Conservation (phyloP, 2,888 invertebrate genomes). For the Girardia tigrina region DNA sequence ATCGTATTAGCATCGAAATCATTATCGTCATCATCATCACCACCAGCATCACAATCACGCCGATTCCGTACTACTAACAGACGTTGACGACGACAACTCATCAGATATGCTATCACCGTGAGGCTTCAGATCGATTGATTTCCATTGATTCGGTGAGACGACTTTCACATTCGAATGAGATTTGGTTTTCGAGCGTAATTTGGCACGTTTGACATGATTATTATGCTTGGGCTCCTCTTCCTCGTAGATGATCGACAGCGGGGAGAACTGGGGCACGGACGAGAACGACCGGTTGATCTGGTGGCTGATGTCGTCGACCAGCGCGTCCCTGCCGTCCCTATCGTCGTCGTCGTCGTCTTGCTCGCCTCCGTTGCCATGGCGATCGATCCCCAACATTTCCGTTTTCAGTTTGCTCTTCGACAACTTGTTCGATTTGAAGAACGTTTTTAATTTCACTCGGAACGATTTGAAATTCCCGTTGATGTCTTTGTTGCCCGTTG, state of each 20-base stretch:
- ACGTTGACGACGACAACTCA: constrained; percentile 3
- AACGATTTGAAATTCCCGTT: constrained; percentile 5
- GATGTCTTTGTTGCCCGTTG: not conserved
- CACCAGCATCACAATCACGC: not conserved
- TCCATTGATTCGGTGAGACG: not conserved
- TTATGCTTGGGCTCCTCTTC: constrained; percentile 9
- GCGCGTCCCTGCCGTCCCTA: not conserved
- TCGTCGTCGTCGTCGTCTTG: not conserved
- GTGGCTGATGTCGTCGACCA: not conserved
- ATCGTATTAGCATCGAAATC: too few species aligned
- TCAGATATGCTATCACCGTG: constrained; percentile 20
- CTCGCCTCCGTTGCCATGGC: not conserved
- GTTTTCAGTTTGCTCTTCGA: not conserved
- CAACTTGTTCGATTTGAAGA: not conserved
- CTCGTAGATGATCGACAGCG: not conserved
- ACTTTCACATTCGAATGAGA: constrained; percentile 16
- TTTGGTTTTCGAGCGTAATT: not conserved
- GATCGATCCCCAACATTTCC: not conserved
- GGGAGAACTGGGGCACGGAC: not conserved
- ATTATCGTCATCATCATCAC: too few species aligned
- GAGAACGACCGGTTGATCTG: not conserved
- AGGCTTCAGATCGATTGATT: not conserved
- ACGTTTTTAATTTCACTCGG: constrained; percentile 13
- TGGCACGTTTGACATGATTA: constrained; percentile 18
- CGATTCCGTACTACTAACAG: constrained; percentile 17